Evolutionary conservation across 2,888 invertebrate species (phyloP).

Genomic region (Polymixis lichenea): DNA sequence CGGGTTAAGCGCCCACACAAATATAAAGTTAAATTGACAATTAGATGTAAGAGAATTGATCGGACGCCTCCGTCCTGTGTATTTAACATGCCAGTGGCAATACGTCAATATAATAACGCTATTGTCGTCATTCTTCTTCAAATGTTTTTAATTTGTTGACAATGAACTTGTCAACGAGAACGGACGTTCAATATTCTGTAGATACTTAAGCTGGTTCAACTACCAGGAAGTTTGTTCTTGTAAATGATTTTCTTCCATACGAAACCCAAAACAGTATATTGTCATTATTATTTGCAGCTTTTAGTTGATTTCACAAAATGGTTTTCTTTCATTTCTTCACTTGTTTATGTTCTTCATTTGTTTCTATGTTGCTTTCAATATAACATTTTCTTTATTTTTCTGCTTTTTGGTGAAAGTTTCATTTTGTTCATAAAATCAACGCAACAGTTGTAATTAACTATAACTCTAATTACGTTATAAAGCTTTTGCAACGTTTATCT

Average conservation of each 20-base stretch:
- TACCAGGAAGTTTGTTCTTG: conserved; percentile 41
- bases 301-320: conserved; percentile 33
- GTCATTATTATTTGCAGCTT: conserved; percentile 13
- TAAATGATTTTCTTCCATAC: conserved; percentile 6
- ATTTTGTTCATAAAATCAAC: conserved; percentile 48
- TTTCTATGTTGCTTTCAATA: conserved; percentile 59
- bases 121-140: conserved; percentile 59
- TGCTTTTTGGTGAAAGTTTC: conserved; percentile 64
- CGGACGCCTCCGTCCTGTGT: conserved; percentile 19
- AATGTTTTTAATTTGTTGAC: conserved; percentile 63
- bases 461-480: conserved; percentile 28
- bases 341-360: conserved; percentile 52
- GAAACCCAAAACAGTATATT: not conserved
- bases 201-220: conserved; percentile 9
- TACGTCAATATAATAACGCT: conserved; percentile 51
- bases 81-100: conserved; percentile 37
- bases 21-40: conserved; percentile 61
- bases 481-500: conserved; percentile 56
- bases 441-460: conserved; percentile 52
- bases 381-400: conserved; percentile 57
- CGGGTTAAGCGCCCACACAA: conserved; percentile 70
- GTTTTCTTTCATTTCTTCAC: conserved; percentile 52
- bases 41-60: conserved; percentile 56
- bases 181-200: conserved; percentile 41
- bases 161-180: conserved; percentile 58